Conservation (phyloP, 2,888 invertebrate genomes). For the Neocrepidodera transversa region DNA sequence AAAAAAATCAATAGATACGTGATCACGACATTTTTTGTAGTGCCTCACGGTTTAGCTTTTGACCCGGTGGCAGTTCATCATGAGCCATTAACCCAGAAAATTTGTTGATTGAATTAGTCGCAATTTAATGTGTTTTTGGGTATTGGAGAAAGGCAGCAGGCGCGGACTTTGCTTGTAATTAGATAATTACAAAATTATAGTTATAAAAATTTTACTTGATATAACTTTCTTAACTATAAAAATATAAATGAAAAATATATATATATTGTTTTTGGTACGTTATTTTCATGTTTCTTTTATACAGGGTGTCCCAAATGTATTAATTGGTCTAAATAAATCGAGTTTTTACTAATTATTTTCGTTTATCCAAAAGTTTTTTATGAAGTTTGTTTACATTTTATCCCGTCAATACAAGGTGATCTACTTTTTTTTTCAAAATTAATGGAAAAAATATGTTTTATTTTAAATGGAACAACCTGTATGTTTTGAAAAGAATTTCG, state of each 20-base stretch:
- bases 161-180: neutral
- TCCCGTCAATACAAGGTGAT: too few relatives aligned
- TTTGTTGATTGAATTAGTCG: neutral
- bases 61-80: slow-evolving; percentile 6
- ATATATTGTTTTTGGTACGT: too few relatives aligned
- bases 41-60: slow-evolving; percentile 12
- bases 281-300: too few relatives aligned
- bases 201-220: neutral
- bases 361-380: too few relatives aligned
- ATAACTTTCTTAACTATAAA: neutral
- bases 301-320: too few relatives aligned
- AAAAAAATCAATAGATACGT: neutral
- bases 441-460: too few relatives aligned
- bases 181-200: slow-evolving; percentile 11
- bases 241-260: neutral
- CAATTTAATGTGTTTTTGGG: neutral
- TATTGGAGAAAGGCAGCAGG: slow-evolving; percentile 7
- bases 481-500: too few relatives aligned
- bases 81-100: slow-evolving; percentile 10
- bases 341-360: too few relatives aligned
- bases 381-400: too few relatives aligned
- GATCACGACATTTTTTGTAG: slow-evolving; percentile 6
- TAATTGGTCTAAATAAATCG: too few relatives aligned
- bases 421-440: too few relatives aligned
- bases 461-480: too few relatives aligned